Evolutionary conservation across 2,888 invertebrate species (phyloP).

Genomic region (Odontothrips loti): DNA sequence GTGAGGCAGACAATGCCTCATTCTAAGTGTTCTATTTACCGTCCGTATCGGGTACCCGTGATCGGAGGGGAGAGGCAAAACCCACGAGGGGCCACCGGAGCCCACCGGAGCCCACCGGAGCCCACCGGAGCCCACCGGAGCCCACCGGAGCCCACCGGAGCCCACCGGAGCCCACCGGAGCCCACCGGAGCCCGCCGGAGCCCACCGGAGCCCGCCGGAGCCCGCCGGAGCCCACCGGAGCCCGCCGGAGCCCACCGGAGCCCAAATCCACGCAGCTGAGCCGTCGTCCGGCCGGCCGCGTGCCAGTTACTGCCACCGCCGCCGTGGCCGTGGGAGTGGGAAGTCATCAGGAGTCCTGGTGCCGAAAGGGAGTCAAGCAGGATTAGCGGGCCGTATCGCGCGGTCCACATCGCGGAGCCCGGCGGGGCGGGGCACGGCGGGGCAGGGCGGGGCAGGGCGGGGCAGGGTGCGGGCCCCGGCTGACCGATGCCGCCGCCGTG

Average conservation of each 20-base stretch:
- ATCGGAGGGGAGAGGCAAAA: not conserved
- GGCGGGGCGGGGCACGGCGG: too few species aligned
- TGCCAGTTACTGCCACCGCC: not conserved
- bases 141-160: not conserved
- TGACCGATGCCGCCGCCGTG: too few species aligned
- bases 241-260: not conserved
- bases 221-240: not conserved
- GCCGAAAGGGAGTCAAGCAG: not conserved
- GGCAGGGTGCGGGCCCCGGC: not conserved
- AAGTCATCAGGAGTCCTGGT: not conserved
- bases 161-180: not conserved
- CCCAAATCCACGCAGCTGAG: not conserved
- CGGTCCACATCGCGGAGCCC: not conserved
- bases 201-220: not conserved
- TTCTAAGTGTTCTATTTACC: constrained; percentile 18
- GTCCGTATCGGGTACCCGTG: not conserved
- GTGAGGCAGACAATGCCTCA: constrained; percentile 21
- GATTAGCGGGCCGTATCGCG: constrained; percentile 1
- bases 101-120: not conserved
- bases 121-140: not conserved
- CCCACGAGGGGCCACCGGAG: too few species aligned
- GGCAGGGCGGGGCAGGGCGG: too few species aligned
- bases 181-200: not conserved
- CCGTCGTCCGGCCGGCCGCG: not conserved
- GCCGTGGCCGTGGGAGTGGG: too few species aligned